Evolutionary conservation across 2,113 vertebrate genomes (phyloP).

Genomic region (Xenopus borealis): DNA sequence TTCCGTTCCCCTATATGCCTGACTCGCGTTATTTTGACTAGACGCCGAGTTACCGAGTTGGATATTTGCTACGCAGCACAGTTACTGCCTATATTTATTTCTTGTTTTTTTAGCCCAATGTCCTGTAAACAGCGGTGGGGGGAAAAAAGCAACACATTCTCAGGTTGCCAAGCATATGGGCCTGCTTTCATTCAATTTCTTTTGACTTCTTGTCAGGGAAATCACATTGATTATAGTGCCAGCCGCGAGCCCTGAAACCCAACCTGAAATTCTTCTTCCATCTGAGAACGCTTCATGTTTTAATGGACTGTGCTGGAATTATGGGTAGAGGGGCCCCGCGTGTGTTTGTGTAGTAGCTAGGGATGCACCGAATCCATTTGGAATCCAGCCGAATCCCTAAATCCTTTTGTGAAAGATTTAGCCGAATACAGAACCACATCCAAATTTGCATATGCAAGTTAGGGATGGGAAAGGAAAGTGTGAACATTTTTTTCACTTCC

Average conservation of each 20-base stretch:
- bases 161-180: conserved; percentile 5
- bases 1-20: no score
- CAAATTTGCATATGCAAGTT: no score
- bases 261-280: neutral
- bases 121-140: conserved; percentile 1
- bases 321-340: no score
- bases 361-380: no score
- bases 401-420: no score
- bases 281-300: neutral
- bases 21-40: conserved; percentile 9
- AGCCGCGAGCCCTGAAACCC: neutral
- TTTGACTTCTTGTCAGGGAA: conserved; percentile 9
- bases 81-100: neutral
- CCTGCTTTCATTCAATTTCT: conserved; percentile 16
- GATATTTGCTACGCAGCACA: neutral
- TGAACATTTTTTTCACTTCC: no score
- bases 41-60: neutral
- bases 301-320: neutral
- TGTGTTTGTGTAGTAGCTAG: no score
- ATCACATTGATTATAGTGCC: conserved; percentile 11
- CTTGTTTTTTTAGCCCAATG: conserved; percentile 1
- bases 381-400: no score
- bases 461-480: no score
- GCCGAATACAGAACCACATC: no score
- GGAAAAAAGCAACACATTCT: conserved; percentile 4